These are phyloP conservation scores for Anolis apletophallus DNA, from an alignment of 2,797 vertebrate species.

Conservation along the genomic window DNA sequence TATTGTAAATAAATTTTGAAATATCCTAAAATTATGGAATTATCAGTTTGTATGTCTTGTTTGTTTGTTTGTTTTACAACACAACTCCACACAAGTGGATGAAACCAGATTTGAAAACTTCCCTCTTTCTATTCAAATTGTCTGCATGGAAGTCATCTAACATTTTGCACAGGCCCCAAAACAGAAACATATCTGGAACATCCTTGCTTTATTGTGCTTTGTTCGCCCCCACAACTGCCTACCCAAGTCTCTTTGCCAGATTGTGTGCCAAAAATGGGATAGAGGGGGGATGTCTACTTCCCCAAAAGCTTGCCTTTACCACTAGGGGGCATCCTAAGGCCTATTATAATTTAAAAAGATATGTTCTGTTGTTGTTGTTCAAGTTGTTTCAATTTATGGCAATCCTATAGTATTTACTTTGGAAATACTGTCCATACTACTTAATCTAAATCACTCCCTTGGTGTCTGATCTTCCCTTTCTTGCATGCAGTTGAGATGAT, in stretches of 20 bases:
- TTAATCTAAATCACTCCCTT: background rate
- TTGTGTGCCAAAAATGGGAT: no score
- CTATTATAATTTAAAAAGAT: background rate
- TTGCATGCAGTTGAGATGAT: background rate
- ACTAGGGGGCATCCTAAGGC: conserved; percentile 22
- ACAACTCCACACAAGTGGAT: background rate
- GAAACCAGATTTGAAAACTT: background rate
- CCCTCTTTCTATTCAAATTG: background rate
- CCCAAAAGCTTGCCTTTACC: conserved; percentile 3
- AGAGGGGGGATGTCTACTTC: background rate
- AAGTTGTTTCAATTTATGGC: no score
- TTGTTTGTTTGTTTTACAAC: background rate
- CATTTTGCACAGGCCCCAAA: background rate
- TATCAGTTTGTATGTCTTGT: background rate
- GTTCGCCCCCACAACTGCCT: background rate
- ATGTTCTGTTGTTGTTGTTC: background rate
- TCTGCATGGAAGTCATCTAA: background rate
- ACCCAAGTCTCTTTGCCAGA: background rate
- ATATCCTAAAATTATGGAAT: background rate
- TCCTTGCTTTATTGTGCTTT: background rate
- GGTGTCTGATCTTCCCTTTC: background rate
- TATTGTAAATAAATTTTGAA: no score
- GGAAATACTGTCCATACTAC: background rate
- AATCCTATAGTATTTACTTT: background rate
- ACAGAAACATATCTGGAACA: background rate